Evolutionary conservation across 1,140 invertebrate species (phyloP).

Genomic region (Polypedilum vanderplanki): DNA sequence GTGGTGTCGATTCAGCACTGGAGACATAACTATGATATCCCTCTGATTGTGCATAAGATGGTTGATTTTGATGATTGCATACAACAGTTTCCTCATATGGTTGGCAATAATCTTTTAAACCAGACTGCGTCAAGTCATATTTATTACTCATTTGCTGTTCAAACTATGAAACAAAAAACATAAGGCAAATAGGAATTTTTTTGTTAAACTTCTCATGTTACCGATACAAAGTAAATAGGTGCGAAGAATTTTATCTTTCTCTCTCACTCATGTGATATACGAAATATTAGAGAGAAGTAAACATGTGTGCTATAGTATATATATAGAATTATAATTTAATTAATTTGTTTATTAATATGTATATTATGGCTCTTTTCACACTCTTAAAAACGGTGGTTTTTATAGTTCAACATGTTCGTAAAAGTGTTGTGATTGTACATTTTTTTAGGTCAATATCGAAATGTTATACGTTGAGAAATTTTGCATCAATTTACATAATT

Average conservation of each 20-base stretch:
- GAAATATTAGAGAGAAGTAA: no score
- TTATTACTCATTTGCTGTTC: neutral
- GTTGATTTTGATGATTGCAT: constrained; percentile 64
- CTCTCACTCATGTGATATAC: no score
- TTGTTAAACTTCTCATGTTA: neutral
- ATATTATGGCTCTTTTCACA: no score
- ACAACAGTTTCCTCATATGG: constrained; percentile 49
- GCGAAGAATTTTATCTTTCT: no score
- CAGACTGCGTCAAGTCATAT: constrained; percentile 52
- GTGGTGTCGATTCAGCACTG: constrained; percentile 71
- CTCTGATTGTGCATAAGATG: constrained; percentile 72
- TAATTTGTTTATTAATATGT: no score
- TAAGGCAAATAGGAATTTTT: constrained; percentile 9
- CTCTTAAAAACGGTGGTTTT: no score
- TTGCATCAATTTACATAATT: constrained; percentile 19
- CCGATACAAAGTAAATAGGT: no score
- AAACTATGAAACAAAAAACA: neutral
- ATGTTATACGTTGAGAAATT: neutral
- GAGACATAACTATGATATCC: constrained; percentile 77
- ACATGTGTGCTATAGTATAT: no score
- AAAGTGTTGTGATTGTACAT: neutral
- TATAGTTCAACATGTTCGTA: no score
- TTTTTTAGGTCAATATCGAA: neutral
- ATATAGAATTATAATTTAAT: no score
- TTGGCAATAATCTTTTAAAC: constrained; percentile 62